Base-by-base conservation (phyloP, 2,113 vertebrate genomes). In the Xenus cinereus region DNA sequence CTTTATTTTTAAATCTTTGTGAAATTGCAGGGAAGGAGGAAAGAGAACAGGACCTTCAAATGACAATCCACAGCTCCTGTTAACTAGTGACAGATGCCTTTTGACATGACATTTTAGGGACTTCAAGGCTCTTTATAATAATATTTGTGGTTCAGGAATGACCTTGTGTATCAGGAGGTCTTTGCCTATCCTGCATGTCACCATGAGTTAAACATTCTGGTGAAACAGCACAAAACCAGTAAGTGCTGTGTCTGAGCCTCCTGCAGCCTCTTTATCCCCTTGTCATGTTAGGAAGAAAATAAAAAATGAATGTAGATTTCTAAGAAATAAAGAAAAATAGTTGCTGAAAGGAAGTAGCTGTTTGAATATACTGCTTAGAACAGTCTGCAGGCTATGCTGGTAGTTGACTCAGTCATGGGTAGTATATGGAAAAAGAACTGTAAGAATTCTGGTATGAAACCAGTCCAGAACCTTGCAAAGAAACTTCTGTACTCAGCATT, bases 51-150 rank as follows among this genome's bases (percentile, higher is more conserved):
- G 30, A 87, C 62, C 56, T 90, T 89, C 81, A 84, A 81, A 91
- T 93, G 66, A 87, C 76, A 92, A 8, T 56, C 60, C 39, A 60
- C 45, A 87, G 33, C 33, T 86, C 14, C 46, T 88, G 18, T 82
- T 75, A 84, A 56, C 23, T 68, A 76, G 33, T 82, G 90, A 90
- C 68, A 56, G 88, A 92, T 94, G 56, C 80, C 66, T 96, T 93
- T 62, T 90, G 86, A 90, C 14, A 4, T 95, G 88, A 84, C 60
- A 73, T 95, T 97, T 96, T 93, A 67, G 77, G 60, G 83, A 84
- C 57, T 93, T 93, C 1, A 10, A 84, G 69, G 76, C 17, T 93
- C 33, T 69, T 71, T 22, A 37, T 92, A 66, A 64, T 76, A 91
- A 41, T 92, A 73, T 83, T 94, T 93, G 32, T 94, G 59, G 6